Evolutionary conservation across 1,140 invertebrate species (phyloP), one percentile per base, ranked within the genome.

Genomic region (Stegodyphus mimosarum): DNA sequence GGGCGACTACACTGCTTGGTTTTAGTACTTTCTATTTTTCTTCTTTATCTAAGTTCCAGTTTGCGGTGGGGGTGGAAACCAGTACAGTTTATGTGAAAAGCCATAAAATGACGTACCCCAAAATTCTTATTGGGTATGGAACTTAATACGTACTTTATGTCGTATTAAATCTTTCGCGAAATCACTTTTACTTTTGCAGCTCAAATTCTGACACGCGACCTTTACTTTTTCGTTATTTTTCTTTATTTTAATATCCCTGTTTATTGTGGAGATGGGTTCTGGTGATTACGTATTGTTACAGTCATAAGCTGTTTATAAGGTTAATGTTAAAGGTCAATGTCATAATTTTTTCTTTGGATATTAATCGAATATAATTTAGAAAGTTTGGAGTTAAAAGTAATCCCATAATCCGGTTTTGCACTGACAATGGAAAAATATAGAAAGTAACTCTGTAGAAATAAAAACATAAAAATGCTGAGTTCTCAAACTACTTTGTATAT

Each of bases 81-180:
- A 75, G 63, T 75, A 55, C 48, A 75, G 75, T 77, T 77, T 77
- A 77, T 77, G 75, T 66, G 75, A 49, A 66, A 66, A 67, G 33
- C 75, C 75, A 77, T 77, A 77, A 77, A 77, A 77, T 48, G 48
- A 77, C 75, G 75, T 18, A 77, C 75, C 75, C 63, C 75, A 67
- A 77, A 77, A 77, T 77, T 63, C 75, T 77, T 77, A 77, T 77
- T 66, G 75, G 75, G 75, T 77, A 77, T 77, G 55, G 75, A 33
- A 77, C 75, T 77, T 77, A 77, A 77, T 77, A 77, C 63, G 50
- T 77, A 77, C 49, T 77, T 77, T 77, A 77, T 67, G 75, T 51
- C 49, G 75, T 52, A 77, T 77, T 77, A 77, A 77, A 77, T 77
- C 75, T 77, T 77, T 77, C 48, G 63, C 33, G 60, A 67, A 77